A percentile compares a stretch with the other conserved stretches of the same genome.
Evolutionary conservation across 2,888 invertebrate genomes (phyloP).

Genomic region (Odontothrips loti): DNA sequence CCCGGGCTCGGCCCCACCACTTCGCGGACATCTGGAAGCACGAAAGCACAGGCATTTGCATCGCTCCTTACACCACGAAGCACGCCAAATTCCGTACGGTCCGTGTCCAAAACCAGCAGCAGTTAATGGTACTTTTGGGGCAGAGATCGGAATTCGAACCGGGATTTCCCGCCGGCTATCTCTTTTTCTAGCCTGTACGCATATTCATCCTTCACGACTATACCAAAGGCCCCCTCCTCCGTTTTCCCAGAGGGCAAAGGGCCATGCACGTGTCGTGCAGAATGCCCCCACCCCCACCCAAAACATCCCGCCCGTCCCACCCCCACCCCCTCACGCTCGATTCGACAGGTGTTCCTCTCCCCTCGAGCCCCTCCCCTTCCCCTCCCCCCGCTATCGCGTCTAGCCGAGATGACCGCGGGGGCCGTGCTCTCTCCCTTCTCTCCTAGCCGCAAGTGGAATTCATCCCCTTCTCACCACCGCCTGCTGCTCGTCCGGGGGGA

Average conservation of each 20-base stretch:
- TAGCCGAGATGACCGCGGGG: background rate
- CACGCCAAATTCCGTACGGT: too few species aligned
- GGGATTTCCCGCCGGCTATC: background rate
- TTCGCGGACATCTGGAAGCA: constrained; percentile 17
- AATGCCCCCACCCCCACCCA: background rate
- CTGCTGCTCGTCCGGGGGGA: too few species aligned
- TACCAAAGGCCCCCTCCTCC: background rate
- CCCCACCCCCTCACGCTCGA: background rate
- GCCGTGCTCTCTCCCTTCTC: background rate
- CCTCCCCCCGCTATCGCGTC: background rate
- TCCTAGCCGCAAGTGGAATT: background rate
- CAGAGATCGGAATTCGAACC: background rate
- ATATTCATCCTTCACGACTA: background rate
- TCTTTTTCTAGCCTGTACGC: background rate
- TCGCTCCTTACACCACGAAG: too few species aligned
- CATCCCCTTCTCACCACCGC: too few species aligned
- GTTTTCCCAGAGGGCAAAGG: background rate
- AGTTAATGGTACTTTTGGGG: too few species aligned
- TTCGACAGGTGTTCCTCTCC: background rate
- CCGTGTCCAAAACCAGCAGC: too few species aligned
- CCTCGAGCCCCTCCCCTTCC: background rate
- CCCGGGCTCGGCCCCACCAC: constrained; percentile 46
- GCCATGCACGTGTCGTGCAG: background rate
- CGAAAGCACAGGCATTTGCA: background rate
- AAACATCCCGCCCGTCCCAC: background rate